Conservation (phyloP, 2,797 vertebrate genomes). For the Eulemur coronatus region DNA sequence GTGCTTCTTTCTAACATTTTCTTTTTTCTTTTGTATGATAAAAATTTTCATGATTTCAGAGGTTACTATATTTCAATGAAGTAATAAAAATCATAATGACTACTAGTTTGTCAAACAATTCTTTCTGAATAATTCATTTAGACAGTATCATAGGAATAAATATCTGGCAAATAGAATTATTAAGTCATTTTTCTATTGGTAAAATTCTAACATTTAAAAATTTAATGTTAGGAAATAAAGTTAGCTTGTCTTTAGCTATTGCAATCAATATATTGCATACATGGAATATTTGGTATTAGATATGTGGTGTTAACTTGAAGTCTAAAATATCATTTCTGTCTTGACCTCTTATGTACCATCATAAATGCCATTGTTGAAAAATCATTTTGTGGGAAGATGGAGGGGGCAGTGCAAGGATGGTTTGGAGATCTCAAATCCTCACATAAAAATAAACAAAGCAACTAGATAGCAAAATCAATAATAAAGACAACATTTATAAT, state of each 20-base stretch:
- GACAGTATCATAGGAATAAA: background rate
- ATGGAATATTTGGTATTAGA: background rate
- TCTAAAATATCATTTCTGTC: background rate
- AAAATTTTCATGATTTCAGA: background rate
- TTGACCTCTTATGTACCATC: background rate
- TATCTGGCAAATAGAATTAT: background rate
- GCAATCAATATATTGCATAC: background rate
- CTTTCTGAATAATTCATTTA: conserved; percentile 7
- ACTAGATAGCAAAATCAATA: background rate
- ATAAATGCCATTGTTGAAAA: background rate
- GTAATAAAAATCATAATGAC: background rate
- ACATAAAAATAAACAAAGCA: background rate
- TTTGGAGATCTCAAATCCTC: background rate
- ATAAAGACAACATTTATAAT: background rate
- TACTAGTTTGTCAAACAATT: background rate
- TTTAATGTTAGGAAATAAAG: conserved; percentile 17
- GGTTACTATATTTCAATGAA: background rate
- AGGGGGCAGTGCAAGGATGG: background rate
- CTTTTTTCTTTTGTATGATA: background rate
- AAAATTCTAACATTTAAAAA: background rate
- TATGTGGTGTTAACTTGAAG: background rate
- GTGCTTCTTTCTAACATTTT: background rate
- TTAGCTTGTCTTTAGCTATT: background rate
- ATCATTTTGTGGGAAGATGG: background rate
- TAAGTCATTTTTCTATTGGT: background rate